Percentiles rank a stretch among this genome's conserved stretches.
These are phyloP conservation scores for Prionace glauca DNA, from an alignment of 2,797 vertebrate genomes.

Conservation along the genomic window DNA sequence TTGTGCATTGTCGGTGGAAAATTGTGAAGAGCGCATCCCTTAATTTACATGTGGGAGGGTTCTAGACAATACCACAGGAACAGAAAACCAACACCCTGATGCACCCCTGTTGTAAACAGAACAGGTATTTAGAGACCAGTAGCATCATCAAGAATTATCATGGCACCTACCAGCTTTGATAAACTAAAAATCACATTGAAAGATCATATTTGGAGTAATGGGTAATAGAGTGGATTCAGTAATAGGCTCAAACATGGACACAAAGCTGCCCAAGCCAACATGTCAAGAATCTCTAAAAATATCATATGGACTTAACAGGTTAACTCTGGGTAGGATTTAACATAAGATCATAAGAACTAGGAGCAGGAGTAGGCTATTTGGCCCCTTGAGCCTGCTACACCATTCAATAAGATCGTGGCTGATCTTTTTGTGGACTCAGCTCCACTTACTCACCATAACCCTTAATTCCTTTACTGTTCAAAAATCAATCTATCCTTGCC, in stretches of 20 bases:
- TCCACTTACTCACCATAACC: no score
- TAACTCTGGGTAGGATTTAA: no score
- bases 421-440: no score
- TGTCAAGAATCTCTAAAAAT: no score
- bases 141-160: background rate
- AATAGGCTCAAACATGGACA: background rate
- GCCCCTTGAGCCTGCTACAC: no score
- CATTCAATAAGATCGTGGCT: no score
- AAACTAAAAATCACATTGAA: background rate
- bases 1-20: background rate
- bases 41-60: background rate
- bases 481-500: no score
- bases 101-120: background rate
- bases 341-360: no score
- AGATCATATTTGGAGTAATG: background rate
- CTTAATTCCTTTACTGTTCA: no score
- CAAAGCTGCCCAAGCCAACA: background rate
- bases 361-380: no score
- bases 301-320: no score
- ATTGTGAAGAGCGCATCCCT: background rate
- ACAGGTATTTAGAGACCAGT: background rate
- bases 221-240: background rate
- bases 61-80: background rate
- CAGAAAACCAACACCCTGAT: background rate
- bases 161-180: background rate